phyloP scores from a whole-genome alignment of 2,888 invertebrate species.

The Pammene aurita region DNA sequence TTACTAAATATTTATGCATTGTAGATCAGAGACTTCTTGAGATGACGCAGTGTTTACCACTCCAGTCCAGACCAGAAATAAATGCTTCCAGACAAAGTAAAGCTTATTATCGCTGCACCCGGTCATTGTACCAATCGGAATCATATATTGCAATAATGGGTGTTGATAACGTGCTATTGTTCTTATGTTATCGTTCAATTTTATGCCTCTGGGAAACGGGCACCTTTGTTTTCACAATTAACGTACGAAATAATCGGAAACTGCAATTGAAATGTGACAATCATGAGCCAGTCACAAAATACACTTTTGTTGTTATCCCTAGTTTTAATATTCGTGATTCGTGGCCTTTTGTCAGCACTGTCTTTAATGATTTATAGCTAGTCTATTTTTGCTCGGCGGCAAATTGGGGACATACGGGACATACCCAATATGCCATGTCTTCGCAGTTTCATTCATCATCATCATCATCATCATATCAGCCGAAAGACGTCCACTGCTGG shows the following conservation, averaged over 20 bases:
- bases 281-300: neutral
- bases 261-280: neutral
- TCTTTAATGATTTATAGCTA: too few species aligned
- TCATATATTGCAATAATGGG: slow-evolving; percentile 58
- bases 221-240: slow-evolving; percentile 40
- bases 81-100: slow-evolving; percentile 58
- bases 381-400: too few species aligned
- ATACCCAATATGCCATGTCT: too few species aligned
- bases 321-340: too few species aligned
- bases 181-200: slow-evolving; percentile 46
- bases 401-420: too few species aligned
- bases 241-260: slow-evolving; percentile 26
- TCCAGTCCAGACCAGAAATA: slow-evolving; percentile 74
- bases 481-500: too few species aligned
- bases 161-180: slow-evolving; percentile 70
- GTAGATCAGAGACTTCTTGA: slow-evolving; percentile 67
- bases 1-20: slow-evolving; percentile 59
- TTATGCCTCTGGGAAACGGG: slow-evolving; percentile 21
- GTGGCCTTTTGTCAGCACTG: too few species aligned
- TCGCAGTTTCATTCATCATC: too few species aligned
- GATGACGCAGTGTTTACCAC: slow-evolving; percentile 80
- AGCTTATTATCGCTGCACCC: slow-evolving; percentile 70
- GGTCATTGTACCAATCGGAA: slow-evolving; percentile 69
- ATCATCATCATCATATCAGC: too few species aligned
- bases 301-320: too few species aligned